These are phyloP conservation scores for Melospiza georgiana DNA, from an alignment of 2,113 vertebrate genomes.

Conservation along the genomic window DNA sequence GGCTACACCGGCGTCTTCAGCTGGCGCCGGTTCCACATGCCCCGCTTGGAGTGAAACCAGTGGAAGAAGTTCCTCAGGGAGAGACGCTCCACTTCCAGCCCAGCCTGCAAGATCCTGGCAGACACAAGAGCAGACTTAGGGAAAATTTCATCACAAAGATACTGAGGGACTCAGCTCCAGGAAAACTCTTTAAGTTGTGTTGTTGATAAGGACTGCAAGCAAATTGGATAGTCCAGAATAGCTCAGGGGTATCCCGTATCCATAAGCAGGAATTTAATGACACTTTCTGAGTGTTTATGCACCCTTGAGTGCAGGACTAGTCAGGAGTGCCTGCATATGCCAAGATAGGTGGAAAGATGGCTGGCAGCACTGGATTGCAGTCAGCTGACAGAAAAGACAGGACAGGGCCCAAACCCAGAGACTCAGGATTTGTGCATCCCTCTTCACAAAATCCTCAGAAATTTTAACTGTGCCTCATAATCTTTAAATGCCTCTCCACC, in stretches of 20 bases:
- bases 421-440: background rate
- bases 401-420: background rate
- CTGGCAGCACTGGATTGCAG: background rate
- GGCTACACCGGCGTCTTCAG: conserved; percentile 27
- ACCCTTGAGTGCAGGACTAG: background rate
- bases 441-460: background rate
- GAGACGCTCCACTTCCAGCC: conserved; percentile 93
- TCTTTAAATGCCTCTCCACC: background rate
- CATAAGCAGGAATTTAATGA: background rate
- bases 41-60: conserved; percentile 90
- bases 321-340: background rate
- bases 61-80: conserved; percentile 93
- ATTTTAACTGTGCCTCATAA: background rate
- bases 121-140: background rate
- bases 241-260: background rate
- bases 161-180: background rate
- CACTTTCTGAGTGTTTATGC: background rate
- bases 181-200: background rate
- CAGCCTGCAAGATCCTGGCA: conserved; percentile 85
- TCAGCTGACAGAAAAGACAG: background rate
- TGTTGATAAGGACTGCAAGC: background rate
- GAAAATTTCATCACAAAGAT: background rate
- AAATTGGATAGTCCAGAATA: background rate
- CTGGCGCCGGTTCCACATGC: conserved; percentile 92
- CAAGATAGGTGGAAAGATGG: background rate